Conservation (phyloP, 2,888 invertebrate species). For the Charanyca ferruginea region DNA sequence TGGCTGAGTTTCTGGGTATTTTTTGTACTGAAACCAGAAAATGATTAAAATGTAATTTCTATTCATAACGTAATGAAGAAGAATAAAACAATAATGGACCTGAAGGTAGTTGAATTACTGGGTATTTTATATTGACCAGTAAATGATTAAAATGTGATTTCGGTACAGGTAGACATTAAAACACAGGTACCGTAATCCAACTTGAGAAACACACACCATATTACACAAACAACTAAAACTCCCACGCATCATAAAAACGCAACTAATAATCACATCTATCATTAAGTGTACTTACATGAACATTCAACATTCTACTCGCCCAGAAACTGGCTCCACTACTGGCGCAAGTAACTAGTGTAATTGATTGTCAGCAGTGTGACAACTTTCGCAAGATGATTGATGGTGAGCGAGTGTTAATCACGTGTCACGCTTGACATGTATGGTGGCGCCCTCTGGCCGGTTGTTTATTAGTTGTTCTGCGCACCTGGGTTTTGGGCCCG, state of each 20-base stretch:
- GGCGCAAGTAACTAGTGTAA: slow-evolving; percentile 50
- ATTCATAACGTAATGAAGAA: too few species aligned
- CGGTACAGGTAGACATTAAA: too few species aligned
- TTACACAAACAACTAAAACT: slow-evolving; percentile 20
- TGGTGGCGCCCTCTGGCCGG: slow-evolving; percentile 43
- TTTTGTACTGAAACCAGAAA: too few species aligned
- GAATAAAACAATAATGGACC: too few species aligned
- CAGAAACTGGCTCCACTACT: slow-evolving; percentile 45
- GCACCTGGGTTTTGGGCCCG: slow-evolving; percentile 33
- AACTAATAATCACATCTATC: slow-evolving; percentile 39
- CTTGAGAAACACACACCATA: neutral
- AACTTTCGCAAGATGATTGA: slow-evolving; percentile 61
- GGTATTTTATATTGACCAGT: too few species aligned
- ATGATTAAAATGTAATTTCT: too few species aligned
- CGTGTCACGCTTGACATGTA: slow-evolving; percentile 47
- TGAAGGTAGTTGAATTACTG: too few species aligned
- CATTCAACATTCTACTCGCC: slow-evolving; percentile 38
- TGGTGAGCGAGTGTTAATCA: slow-evolving; percentile 52
- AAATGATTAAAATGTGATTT: too few species aligned
- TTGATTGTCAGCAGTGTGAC: slow-evolving; percentile 59
- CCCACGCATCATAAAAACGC: slow-evolving; percentile 42
- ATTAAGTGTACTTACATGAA: slow-evolving; percentile 38
- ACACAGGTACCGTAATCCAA: neutral
- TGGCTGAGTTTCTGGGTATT: too few species aligned
- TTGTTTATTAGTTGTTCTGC: slow-evolving; percentile 30